Evolutionary conservation across 2,888 invertebrate species (phyloP).

Genomic region (Stenchaetothrips biformis): DNA sequence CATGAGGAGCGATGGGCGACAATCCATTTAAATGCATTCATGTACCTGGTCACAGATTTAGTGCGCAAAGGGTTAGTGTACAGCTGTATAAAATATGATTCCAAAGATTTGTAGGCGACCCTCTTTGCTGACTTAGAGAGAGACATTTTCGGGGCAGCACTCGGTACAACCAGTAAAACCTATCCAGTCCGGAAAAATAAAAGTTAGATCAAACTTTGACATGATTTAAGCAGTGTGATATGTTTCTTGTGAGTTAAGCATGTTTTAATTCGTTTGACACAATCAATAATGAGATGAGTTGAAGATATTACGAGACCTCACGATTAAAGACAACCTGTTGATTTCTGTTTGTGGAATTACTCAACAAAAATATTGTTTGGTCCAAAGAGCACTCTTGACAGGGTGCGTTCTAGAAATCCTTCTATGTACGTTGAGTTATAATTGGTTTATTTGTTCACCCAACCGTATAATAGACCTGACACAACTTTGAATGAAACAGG

Average conservation of each 20-base stretch:
- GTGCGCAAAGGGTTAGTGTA: constrained; percentile 72
- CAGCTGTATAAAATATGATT: constrained; percentile 68
- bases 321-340: neutral
- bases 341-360: neutral
- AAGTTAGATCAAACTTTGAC: neutral
- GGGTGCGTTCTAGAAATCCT: neutral
- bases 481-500: too few species aligned
- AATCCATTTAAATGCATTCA: constrained; percentile 20
- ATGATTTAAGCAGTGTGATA: neutral
- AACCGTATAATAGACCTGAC: too few species aligned
- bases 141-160: constrained; percentile 51
- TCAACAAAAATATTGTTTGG: constrained; percentile 13
- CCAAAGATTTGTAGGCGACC: constrained; percentile 57
- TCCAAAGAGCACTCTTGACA: neutral
- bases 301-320: too few species aligned
- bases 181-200: neutral
- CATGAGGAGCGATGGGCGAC: neutral
- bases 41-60: constrained; percentile 73
- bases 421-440: too few species aligned
- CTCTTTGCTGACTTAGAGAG: constrained; percentile 59
- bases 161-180: neutral
- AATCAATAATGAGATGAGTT: too few species aligned
- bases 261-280: neutral
- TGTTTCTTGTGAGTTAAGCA: neutral
- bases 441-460: too few species aligned